Percentiles rank a stretch among this genome's conserved stretches.
phyloP scores from a whole-genome alignment of 2,113 vertebrate species.

The Camarhynchus parvulus region DNA sequence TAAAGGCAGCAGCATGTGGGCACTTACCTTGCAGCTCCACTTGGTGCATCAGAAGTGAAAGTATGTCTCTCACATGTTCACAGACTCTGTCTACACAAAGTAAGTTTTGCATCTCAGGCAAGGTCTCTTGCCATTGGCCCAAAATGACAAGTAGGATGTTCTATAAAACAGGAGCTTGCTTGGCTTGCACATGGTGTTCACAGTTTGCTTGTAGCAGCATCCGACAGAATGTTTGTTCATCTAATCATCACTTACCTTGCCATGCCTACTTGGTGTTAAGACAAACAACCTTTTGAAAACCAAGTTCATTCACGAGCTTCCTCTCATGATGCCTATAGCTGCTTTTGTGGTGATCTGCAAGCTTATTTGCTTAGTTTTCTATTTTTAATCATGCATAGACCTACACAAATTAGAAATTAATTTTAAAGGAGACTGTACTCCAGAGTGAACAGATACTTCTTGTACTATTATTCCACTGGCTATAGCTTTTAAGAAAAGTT shows the following conservation, averaged over 20 bases:
- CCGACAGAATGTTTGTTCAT: neutral
- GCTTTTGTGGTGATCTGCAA: neutral
- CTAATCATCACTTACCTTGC: neutral
- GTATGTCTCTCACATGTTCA: neutral
- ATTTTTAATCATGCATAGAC: neutral
- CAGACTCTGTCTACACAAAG: neutral
- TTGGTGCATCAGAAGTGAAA: conserved; percentile 40
- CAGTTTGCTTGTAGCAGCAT: neutral
- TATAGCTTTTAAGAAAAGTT: neutral
- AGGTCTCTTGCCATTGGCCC: neutral
- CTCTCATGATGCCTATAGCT: neutral
- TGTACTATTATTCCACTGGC: neutral
- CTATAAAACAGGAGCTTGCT: neutral
- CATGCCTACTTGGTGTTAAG: neutral
- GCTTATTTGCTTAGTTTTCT: neutral
- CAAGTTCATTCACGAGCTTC: neutral
- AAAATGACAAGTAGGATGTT: neutral
- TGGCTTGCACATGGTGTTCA: neutral
- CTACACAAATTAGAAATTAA: neutral
- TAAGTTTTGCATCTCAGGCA: neutral
- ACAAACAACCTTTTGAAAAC: neutral
- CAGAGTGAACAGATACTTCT: neutral
- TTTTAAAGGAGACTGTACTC: neutral
- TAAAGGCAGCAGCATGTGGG: neutral
- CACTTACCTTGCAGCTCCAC: neutral